Percentiles rank a stretch among this genome's conserved stretches.
Conservation (phyloP, 2,888 invertebrate genomes). For the Eilema depressum region DNA sequence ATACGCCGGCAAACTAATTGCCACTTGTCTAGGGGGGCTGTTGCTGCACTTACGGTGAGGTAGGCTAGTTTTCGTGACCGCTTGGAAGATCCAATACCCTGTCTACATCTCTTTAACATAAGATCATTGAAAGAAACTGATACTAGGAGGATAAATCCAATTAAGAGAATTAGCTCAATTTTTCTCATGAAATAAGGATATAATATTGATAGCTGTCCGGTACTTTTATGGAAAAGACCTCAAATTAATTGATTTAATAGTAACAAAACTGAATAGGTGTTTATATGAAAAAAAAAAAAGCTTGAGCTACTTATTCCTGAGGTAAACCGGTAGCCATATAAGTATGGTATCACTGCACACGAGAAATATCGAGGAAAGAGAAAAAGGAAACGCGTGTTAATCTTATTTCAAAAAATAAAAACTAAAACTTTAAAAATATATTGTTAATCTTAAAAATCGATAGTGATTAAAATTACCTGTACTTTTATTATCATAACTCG, state of each 20-base stretch:
- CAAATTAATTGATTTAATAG: background rate
- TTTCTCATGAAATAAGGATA: too few species aligned
- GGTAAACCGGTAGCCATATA: constrained; percentile 43
- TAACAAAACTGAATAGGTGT: background rate
- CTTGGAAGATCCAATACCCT: too few species aligned
- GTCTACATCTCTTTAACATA: too few species aligned
- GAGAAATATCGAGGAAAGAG: constrained; percentile 59
- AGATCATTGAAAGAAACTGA: background rate
- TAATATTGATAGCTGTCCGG: too few species aligned
- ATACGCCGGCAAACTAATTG: too few species aligned
- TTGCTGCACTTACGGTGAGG: background rate
- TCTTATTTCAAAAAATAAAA: constrained; percentile 73
- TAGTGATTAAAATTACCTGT: constrained; percentile 80
- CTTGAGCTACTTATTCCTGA: constrained; percentile 37
- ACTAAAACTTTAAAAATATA: constrained; percentile 75
- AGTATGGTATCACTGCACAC: constrained; percentile 31
- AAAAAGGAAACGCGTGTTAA: constrained; percentile 72
- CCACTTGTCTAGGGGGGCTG: too few species aligned
- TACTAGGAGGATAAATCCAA: background rate
- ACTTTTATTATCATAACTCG: constrained; percentile 84
- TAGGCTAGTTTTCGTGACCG: background rate
- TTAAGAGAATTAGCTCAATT: too few species aligned
- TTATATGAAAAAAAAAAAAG: too few species aligned
- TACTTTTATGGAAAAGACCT: too few species aligned
- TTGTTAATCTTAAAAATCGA: constrained; percentile 74